Percentiles rank a stretch among this genome's conserved stretches.
phyloP scores from a whole-genome alignment of 2,113 vertebrate genomes.

The Tauraco erythrolophus region DNA sequence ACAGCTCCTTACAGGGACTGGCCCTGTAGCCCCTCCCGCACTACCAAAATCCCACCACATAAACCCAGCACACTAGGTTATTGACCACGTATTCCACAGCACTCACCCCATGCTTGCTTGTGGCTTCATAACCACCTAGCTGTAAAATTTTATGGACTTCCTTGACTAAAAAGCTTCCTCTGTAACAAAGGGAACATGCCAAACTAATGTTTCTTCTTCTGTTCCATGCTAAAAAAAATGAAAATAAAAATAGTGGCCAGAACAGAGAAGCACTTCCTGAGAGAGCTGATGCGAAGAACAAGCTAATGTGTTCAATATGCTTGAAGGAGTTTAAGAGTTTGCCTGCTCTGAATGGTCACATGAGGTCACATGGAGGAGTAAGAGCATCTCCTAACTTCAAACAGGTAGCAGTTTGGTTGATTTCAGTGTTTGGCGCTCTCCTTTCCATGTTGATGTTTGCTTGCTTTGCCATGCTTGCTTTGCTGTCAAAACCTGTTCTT shows the following conservation, averaged over 20 bases:
- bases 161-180: not conserved
- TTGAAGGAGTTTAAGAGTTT: slow-evolving; percentile 90
- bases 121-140: not conserved
- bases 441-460: slow-evolving; percentile 39
- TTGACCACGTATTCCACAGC: not conserved
- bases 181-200: not conserved
- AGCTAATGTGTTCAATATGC: slow-evolving; percentile 85
- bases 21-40: too few relatives aligned
- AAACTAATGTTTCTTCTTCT: slow-evolving; percentile 44
- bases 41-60: too few relatives aligned
- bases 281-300: slow-evolving; percentile 78
- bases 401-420: slow-evolving; percentile 71
- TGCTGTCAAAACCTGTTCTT: slow-evolving; percentile 35
- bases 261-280: slow-evolving; percentile 76
- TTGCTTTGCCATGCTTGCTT: slow-evolving; percentile 78
- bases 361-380: slow-evolving; percentile 87
- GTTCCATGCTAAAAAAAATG: not conserved
- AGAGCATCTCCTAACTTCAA: slow-evolving; percentile 81
- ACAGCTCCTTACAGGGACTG: too few relatives aligned
- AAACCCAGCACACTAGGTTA: not conserved
- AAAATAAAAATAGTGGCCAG: slow-evolving; percentile 62
- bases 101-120: not conserved
- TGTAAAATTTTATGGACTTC: not conserved
- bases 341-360: slow-evolving; percentile 91
- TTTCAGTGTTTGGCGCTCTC: not conserved